phyloP scores from a whole-genome alignment of 2,888 invertebrate species.

The Serrognathus titanus region DNA sequence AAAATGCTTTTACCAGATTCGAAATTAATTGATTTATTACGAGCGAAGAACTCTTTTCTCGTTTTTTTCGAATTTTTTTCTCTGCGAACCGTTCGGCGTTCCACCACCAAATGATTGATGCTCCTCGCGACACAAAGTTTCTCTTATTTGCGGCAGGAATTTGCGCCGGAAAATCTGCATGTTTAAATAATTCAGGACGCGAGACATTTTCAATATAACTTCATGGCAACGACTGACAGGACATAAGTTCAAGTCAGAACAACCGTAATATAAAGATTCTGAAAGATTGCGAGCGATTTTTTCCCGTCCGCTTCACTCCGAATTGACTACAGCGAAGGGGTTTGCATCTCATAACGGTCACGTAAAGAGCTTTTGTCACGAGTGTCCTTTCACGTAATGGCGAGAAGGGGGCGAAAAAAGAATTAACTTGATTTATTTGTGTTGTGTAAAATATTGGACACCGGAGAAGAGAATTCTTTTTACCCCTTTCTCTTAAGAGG shows the following conservation, averaged over 20 bases:
- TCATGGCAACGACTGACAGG: constrained; percentile 37
- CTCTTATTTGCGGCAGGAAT: neutral
- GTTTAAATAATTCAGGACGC: constrained; percentile 42
- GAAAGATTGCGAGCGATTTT: constrained; percentile 46
- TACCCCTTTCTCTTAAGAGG: neutral
- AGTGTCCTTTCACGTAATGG: neutral
- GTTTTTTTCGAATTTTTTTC: too few relatives aligned
- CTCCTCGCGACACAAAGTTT: neutral
- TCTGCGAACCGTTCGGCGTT: too few relatives aligned
- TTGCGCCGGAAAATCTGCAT: constrained; percentile 28
- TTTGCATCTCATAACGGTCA: constrained; percentile 4
- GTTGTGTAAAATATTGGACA: neutral
- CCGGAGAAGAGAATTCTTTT: neutral
- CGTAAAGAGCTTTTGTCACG: constrained; percentile 2
- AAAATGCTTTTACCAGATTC: constrained; percentile 28
- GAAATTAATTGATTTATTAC: constrained; percentile 9
- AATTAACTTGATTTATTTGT: too few relatives aligned
- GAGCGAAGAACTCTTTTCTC: neutral
- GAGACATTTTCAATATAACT: constrained; percentile 38
- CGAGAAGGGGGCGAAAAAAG: too few relatives aligned
- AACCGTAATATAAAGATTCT: constrained; percentile 47
- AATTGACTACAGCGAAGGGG: neutral
- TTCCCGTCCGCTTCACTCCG: constrained; percentile 19
- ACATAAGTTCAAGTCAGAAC: constrained; percentile 42
- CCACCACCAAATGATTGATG: too few relatives aligned